These are phyloP conservation scores for Epizoanthus illoricatus DNA, from an alignment of 92 coral and sea anemone species.

Conservation along the genomic window DNA sequence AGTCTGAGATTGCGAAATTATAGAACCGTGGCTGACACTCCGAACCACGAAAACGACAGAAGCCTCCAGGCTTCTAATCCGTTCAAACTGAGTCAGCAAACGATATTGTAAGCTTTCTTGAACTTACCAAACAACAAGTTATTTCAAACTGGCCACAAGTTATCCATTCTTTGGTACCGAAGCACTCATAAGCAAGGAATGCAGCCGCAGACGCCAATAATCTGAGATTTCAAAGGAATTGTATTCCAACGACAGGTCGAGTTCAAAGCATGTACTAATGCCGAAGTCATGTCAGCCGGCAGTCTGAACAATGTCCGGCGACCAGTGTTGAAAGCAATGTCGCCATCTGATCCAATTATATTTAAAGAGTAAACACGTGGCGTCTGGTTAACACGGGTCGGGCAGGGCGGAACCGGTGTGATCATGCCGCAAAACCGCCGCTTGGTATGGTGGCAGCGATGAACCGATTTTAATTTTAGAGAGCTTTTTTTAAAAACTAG, in stretches of 20 bases:
- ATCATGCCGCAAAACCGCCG: no score
- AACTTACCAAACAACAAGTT: background rate
- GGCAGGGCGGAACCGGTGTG: no score
- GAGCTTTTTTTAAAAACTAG: no score
- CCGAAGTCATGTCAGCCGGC: constrained; percentile 3
- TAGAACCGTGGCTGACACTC: background rate
- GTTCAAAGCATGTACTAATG: constrained; percentile 2
- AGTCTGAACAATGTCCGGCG: background rate
- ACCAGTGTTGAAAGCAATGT: constrained; percentile 19
- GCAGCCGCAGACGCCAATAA: constrained; percentile 5
- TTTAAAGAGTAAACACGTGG: constrained; percentile 6
- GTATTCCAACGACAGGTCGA: constrained; percentile 33
- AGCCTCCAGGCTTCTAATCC: background rate
- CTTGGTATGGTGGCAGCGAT: no score
- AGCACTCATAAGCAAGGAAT: background rate
- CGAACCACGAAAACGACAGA: background rate
- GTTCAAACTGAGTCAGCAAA: background rate
- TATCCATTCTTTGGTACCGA: background rate
- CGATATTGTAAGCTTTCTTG: background rate
- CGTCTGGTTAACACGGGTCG: background rate
- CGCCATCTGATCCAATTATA: constrained; percentile 19
- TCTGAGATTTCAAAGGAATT: constrained; percentile 34
- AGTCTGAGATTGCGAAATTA: background rate
- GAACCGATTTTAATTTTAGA: no score
- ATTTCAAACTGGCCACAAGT: background rate